Evolutionary conservation across 2,797 vertebrate species (phyloP).

Genomic region (Onychomys arenicola): DNA sequence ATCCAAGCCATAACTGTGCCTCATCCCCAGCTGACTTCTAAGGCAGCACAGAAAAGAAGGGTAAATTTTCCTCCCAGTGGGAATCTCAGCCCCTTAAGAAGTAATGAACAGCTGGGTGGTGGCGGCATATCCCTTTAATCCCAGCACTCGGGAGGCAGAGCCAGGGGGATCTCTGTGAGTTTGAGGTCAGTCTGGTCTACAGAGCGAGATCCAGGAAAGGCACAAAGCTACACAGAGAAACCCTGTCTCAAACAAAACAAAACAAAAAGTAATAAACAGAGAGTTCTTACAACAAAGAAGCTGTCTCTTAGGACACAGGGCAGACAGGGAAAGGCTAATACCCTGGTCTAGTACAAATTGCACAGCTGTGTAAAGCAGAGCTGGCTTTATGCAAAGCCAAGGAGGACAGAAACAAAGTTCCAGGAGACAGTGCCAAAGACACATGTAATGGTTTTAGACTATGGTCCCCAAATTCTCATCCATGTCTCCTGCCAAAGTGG

Average conservation of each 20-base stretch:
- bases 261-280: background rate
- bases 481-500: background rate
- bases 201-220: too few species aligned
- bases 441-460: slow-evolving; percentile 16
- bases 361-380: background rate
- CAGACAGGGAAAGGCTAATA: background rate
- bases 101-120: background rate
- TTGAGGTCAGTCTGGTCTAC: too few species aligned
- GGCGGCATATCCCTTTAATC: too few species aligned
- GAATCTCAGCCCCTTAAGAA: background rate
- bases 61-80: background rate
- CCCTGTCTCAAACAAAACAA: too few species aligned
- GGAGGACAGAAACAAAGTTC: background rate
- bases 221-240: too few species aligned
- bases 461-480: slow-evolving; percentile 18
- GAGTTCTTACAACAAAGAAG: background rate
- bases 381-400: background rate
- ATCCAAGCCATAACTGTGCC: background rate
- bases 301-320: background rate
- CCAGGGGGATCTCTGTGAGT: too few species aligned
- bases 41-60: background rate
- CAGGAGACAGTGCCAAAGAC: slow-evolving; percentile 17
- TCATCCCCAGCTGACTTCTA: background rate
- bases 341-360: background rate
- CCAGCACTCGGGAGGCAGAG: too few species aligned